phyloP scores from a whole-genome alignment of 2,888 invertebrate genomes.

The Suillia variegata region DNA sequence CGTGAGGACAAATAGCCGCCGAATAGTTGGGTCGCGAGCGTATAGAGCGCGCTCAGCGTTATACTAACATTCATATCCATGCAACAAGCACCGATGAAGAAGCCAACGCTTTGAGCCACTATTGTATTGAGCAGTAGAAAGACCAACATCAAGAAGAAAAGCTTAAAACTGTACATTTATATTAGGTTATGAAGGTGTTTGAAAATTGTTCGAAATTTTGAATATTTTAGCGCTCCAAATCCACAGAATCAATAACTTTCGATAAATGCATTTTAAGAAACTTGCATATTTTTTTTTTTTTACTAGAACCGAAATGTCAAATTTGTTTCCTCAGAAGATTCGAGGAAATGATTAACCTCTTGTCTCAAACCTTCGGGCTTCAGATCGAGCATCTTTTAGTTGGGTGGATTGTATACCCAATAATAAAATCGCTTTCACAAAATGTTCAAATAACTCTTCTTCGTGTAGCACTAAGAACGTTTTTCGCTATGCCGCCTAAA shows the following conservation, averaged over 20 bases:
- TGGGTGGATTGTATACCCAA: no score
- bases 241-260: slow-evolving; percentile 4
- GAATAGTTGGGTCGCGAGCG: slow-evolving; percentile 76
- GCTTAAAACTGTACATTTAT: slow-evolving; percentile 62
- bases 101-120: slow-evolving; percentile 78
- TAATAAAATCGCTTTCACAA: no score
- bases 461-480: no score
- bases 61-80: slow-evolving; percentile 79
- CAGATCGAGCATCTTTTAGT: no score
- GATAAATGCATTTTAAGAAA: background rate
- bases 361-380: no score
- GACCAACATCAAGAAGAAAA: slow-evolving; percentile 72
- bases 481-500: no score
- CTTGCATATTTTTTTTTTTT: no score
- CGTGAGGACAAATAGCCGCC: slow-evolving; percentile 76
- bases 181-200: slow-evolving; percentile 18
- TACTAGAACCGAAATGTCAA: no score
- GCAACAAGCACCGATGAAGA: slow-evolving; percentile 79
- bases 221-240: background rate
- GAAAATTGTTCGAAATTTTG: no score
- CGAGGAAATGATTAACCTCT: no score
- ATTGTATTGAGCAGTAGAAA: slow-evolving; percentile 74
- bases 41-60: slow-evolving; percentile 77
- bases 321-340: no score
- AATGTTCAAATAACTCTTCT: no score